Evolutionary conservation across 2,888 invertebrate species (phyloP), one percentile per base, ranked within the genome.

Genomic region (Ennomos erosarius): DNA sequence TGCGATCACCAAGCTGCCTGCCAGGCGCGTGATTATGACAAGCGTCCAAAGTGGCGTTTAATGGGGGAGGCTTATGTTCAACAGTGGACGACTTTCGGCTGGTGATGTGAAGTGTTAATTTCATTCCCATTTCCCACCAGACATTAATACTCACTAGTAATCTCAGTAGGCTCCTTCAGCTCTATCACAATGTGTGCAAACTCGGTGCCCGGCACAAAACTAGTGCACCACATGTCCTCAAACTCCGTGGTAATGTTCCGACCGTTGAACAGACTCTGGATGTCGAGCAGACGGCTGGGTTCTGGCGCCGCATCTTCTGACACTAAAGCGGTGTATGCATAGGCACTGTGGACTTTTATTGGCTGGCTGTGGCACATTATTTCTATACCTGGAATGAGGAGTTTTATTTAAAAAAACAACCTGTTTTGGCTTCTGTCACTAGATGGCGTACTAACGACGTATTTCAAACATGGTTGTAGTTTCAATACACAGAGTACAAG

Each of bases 201-300:
- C 67, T 83, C 81, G 8, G 65, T 69, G 0, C 86, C 88, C 0
- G 81, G 68, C 0, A 76, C 70, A 55, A 89, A 88, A 71, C 86
- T 88, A 0, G 88, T 83, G 67, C 93, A 91, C 95, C 95, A 95
- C 95, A 95, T 95, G 74, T 96, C 94, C 48, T 93, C 93, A 37
- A 93, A 90, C 46, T 95, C 93, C 0, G 93, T 94, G 0, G 96
- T 95, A 43, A 97, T 88, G 81, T 96, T 96, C n/a, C 88, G 83
- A 1, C 94, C 95, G 77, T 96, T 94, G 71, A 96, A 93, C 37
- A 97, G 81, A 64, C 93, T 93, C 75, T 79, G 79, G 72, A 93
- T 90, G 53, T 93, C 88, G 0, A 87, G 75, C 9, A 82, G 70
- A 9, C 64, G 67, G 61, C 65, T 65, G 12, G 68, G 64, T 8